Conservation (phyloP, 2,113 vertebrate genomes). For the Daphoenositta chrysoptera region DNA sequence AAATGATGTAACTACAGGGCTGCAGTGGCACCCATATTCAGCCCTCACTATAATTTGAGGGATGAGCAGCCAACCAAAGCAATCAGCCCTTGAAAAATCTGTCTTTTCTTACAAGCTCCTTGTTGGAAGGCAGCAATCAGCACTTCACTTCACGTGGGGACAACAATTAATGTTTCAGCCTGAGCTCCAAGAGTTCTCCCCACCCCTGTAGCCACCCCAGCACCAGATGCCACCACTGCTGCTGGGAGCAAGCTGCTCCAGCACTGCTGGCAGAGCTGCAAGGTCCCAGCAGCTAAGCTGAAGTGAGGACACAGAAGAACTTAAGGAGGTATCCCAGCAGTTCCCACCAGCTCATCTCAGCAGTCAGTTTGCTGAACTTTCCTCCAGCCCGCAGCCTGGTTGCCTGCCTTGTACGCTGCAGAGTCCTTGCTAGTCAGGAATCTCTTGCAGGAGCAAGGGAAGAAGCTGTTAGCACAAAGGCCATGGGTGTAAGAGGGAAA, state of each 20-base stretch:
- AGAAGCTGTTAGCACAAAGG: neutral
- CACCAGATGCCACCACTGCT: neutral
- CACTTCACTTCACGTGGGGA: accelerated
- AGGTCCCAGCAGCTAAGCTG: neutral
- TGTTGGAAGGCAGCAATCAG: neutral
- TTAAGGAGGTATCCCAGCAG: neutral
- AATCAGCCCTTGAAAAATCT: neutral
- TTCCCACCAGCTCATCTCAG: neutral
- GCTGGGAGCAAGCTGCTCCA: neutral
- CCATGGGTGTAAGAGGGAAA: neutral
- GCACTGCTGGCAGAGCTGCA: neutral
- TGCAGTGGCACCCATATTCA: neutral
- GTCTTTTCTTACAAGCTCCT: neutral
- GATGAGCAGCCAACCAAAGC: neutral
- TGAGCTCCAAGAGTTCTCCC: neutral
- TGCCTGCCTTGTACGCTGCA: neutral
- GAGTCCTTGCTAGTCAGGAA: neutral
- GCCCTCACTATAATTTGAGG: neutral
- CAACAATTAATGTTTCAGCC: neutral
- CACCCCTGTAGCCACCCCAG: neutral
- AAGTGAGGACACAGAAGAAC: neutral
- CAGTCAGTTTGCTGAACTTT: neutral
- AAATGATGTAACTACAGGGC: neutral
- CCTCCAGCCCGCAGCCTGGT: neutral
- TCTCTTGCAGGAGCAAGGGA: neutral